Base-by-base conservation (phyloP, 2,113 vertebrate species). In the Psephotus haematonotus region DNA sequence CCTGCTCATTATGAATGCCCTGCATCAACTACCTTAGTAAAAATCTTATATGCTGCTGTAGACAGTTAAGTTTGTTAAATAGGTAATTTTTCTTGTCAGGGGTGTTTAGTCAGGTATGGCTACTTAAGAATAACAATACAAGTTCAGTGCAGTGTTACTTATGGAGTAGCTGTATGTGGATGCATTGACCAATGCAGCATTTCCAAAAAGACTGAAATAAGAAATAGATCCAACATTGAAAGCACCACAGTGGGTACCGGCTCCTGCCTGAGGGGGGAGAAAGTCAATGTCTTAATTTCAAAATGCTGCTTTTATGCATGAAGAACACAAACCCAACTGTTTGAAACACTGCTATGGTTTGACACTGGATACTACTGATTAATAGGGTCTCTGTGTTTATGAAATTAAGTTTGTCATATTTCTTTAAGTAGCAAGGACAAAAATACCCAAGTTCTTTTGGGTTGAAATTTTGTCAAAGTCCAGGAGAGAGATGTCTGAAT, bases 141-240 rank as follows among this genome's bases (percentile, higher is more conserved):
- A 29, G n/a, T 64, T 82, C n/a, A 68, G 62, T 24, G 31, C 0
- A 1, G 20, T 35, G 52, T 65, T 92, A 29, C 39, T 72, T 28
- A 28, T 2, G 11, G 13, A 28, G 25, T 24, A 65, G 41, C 41
- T 70, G 19, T 39, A 16, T 35, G 46, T 35, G 46, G 35, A 50
- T 72, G 22, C 44, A 9, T 53, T 78, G 29, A 65, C 44, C 28
- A 37, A 0, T 25, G 64, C 10, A 50, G 10, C 0, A 0, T 84
- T 92, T 93, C 60, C 74, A 90, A 80, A 65, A 64, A 46, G 29
- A 37, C 17, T 33, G 47, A 49, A 63, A 76, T 25, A 22, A 83
- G 68, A 81, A 76, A 72, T 53, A 60, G 18, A 75, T 47, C 29
- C 77, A 89, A 33, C 19, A n/a, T 4, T 71, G 88, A 53, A 31